These are phyloP conservation scores for Terrapene triunguis DNA, from an alignment of 2,113 vertebrate genomes.

Conservation along the genomic window DNA sequence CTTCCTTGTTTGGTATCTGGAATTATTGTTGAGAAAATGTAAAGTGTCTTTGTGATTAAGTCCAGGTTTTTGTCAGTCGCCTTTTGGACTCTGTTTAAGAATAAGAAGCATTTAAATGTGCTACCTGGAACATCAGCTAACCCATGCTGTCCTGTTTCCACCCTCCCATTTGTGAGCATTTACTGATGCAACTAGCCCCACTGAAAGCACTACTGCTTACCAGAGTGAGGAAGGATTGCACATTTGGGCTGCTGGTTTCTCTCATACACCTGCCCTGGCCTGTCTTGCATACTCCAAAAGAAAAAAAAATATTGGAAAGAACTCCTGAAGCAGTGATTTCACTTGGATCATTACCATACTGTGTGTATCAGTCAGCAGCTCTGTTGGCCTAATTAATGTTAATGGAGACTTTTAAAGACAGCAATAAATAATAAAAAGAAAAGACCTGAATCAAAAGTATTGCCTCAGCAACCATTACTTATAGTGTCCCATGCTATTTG, in stretches of 20 bases:
- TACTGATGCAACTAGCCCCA: neutral
- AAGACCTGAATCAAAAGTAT: neutral
- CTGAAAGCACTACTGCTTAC: neutral
- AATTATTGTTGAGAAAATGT: neutral
- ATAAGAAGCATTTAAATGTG: neutral
- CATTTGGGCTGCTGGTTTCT: neutral
- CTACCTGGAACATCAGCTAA: neutral
- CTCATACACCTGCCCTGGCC: neutral
- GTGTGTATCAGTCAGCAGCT: neutral
- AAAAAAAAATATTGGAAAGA: neutral
- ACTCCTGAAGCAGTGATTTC: neutral
- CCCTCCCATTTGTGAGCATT: neutral
- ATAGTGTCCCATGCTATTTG: neutral
- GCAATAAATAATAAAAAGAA: slow-evolving; percentile 10
- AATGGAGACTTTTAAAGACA: slow-evolving; percentile 24
- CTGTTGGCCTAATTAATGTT: slow-evolving; percentile 10
- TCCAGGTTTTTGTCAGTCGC: neutral
- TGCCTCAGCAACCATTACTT: neutral
- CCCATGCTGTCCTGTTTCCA: neutral
- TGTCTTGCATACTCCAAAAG: neutral
- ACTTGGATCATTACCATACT: neutral
- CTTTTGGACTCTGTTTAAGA: neutral
- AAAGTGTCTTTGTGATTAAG: neutral
- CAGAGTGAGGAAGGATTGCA: neutral
- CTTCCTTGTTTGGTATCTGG: neutral